phyloP scores from a whole-genome alignment of 2,888 invertebrate species.

The Drosophila cognata region DNA sequence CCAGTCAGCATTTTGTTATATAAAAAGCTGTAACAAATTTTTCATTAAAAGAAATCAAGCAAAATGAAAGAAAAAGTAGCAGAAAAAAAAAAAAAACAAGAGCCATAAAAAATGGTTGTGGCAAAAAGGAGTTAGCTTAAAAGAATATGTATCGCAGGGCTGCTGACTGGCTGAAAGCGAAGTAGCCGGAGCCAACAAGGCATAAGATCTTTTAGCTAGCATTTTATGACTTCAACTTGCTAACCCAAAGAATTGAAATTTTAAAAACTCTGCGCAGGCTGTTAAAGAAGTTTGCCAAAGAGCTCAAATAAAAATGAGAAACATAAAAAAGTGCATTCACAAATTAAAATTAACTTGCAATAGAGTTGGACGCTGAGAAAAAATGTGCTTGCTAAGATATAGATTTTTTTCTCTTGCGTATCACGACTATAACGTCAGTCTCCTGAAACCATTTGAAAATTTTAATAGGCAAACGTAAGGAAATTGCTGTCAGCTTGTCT shows the following conservation, averaged over 20 bases:
- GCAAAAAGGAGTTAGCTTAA: constrained; percentile 59
- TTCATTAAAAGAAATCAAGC: constrained; percentile 80
- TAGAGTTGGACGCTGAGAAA: neutral
- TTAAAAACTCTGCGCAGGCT: constrained; percentile 36
- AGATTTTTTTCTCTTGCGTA: neutral
- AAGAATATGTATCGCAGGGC: constrained; percentile 23
- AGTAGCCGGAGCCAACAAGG: constrained; percentile 46
- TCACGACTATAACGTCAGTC: neutral
- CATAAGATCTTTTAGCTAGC: constrained; percentile 53
- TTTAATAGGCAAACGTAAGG: neutral
- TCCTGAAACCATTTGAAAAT: neutral
- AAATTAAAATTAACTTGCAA: constrained; percentile 30
- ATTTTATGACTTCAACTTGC: constrained; percentile 53
- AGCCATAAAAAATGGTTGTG: constrained; percentile 72
- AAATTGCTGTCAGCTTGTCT: constrained; percentile 1
- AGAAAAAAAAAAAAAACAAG: constrained; percentile 16
- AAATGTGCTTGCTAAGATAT: neutral
- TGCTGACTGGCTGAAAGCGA: constrained; percentile 14
- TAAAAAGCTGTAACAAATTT: constrained; percentile 78
- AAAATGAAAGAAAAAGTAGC: constrained; percentile 44
- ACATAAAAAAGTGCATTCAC: constrained; percentile 14
- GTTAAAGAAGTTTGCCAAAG: constrained; percentile 23
- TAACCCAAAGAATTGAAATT: constrained; percentile 51
- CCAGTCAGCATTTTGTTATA: constrained; percentile 74
- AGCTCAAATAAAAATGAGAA: constrained; percentile 19